Evolutionary conservation across 2,113 vertebrate species (phyloP).

Genomic region (Gymnobelideus leadbeateri): DNA sequence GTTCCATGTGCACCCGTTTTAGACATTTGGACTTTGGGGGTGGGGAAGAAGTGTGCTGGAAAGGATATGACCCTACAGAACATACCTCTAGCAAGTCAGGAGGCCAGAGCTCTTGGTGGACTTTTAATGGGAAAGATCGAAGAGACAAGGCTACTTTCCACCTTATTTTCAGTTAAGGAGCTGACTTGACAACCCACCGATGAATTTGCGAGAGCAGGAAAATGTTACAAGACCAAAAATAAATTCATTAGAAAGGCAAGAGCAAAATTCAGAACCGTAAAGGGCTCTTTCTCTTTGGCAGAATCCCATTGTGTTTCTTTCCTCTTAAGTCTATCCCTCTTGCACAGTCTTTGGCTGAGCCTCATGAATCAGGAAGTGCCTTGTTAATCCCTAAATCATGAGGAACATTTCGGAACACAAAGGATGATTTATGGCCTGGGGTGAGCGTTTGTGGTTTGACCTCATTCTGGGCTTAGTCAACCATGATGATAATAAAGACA

Average conservation of each 20-base stretch:
- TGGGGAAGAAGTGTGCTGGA: constrained; percentile 72
- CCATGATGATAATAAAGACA: constrained; percentile 5
- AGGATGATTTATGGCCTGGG: background rate
- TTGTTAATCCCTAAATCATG: background rate
- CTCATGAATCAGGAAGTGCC: background rate
- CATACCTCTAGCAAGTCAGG: constrained; percentile 29
- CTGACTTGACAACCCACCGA: background rate
- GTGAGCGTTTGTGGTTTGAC: constrained; percentile 16
- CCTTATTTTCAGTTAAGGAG: constrained; percentile 60
- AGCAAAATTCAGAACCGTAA: constrained; percentile 33
- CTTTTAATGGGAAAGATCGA: constrained; percentile 55
- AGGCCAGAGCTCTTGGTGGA: constrained; percentile 55
- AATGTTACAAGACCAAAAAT: background rate
- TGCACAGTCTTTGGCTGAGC: background rate
- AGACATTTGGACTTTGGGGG: constrained; percentile 63
- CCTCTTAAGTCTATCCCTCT: background rate
- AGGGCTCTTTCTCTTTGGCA: constrained; percentile 22
- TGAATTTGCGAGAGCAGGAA: background rate
- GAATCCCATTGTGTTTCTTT: constrained; percentile 1
- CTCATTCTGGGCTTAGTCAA: constrained; percentile 1
- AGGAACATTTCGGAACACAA: background rate
- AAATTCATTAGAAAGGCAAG: fast-evolving
- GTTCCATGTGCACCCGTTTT: constrained; percentile 71
- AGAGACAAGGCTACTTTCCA: constrained; percentile 47
- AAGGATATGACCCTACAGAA: constrained; percentile 70